Conservation (phyloP, 2,797 vertebrate species). For the Sebastes steindachneri region DNA sequence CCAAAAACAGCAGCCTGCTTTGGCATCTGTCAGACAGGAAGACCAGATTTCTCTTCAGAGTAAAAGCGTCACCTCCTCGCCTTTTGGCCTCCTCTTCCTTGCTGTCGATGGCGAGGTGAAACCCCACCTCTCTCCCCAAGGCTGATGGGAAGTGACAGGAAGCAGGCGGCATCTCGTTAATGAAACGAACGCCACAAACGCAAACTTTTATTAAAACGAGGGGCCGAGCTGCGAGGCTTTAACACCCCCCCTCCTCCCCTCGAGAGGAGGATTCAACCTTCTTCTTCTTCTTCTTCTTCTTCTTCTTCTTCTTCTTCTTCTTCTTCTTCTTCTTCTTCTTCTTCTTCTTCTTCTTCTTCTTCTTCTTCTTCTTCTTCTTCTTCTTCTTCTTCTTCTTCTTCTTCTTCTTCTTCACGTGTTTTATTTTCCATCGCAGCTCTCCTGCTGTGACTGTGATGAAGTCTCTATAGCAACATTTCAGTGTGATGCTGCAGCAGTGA, state of each 20-base stretch:
- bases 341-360: no score
- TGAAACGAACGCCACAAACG: neutral
- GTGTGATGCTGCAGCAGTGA: neutral
- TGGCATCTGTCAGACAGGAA: neutral
- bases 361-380: no score
- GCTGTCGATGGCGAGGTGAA: neutral
- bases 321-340: no score
- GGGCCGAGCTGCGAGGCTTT: no score
- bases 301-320: no score
- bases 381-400: no score
- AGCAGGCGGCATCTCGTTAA: neutral
- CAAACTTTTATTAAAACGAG: neutral
- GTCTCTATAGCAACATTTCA: neutral
- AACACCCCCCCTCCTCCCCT: rapidly evolving
- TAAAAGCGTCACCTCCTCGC: neutral
- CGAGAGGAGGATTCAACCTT: no score
- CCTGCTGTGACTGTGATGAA: neutral
- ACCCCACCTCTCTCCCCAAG: constrained; percentile 21
- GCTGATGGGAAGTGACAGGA: constrained; percentile 56
- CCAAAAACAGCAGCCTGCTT: neutral
- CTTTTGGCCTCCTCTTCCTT: no score
- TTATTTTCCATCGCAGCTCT: neutral
- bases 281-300: no score
- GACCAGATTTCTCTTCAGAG: neutral
- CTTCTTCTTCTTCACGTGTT: neutral